Evolutionary conservation across 2,888 invertebrate species (phyloP), one percentile per base, ranked within the genome.

Genomic region (Tanypteryx hageni): DNA sequence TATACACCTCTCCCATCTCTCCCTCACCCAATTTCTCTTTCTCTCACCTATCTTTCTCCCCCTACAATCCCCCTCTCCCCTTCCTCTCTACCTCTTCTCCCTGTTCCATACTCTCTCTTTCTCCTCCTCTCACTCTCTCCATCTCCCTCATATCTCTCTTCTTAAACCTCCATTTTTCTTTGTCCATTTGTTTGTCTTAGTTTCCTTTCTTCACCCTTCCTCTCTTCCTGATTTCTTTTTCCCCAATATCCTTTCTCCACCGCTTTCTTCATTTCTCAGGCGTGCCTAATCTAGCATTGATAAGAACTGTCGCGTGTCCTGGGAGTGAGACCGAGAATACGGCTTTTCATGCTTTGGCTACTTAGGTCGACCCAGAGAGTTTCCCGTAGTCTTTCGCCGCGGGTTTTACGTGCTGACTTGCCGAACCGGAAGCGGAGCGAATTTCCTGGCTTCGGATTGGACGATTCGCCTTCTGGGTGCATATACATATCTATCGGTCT

Each of bases 261-360:
- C n/a, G 5, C 44, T 22, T 68, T 22, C 22, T 27, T 76, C 22
- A 27, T 18, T 27, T 27, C 11, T 27, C 76, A 18, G 76, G 22
- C 76, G 76, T 44, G 44, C 44, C 44, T 76, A 27, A 76, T 76
- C 76, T 76, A 4, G 10, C 10, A 44, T 61, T 44, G 89, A 89
- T 89, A 64, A 89, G 89, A 44, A 61, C 64, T 68, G 89, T 89
- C 64, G 89, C 89, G 89, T 89, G 89, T 27, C 64, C 1, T 13
- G 76, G 27, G 5, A 44, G 44, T 44, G 44, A 44, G 44, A 11
- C 27, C 76, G 76, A 44, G 44, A 76, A 76, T 76, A 76, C 76
- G 76, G 5, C 11, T 27, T 76, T 76, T 76, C 22, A 2, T 76
- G 27, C 11, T 11, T 11, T 68, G 18, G 18, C 68, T n/a, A 68